A percentile compares a stretch with the other conserved stretches of the same genome.
Evolutionary conservation across 2,888 invertebrate species (phyloP).

Genomic region (Mesorhabditis belari): DNA sequence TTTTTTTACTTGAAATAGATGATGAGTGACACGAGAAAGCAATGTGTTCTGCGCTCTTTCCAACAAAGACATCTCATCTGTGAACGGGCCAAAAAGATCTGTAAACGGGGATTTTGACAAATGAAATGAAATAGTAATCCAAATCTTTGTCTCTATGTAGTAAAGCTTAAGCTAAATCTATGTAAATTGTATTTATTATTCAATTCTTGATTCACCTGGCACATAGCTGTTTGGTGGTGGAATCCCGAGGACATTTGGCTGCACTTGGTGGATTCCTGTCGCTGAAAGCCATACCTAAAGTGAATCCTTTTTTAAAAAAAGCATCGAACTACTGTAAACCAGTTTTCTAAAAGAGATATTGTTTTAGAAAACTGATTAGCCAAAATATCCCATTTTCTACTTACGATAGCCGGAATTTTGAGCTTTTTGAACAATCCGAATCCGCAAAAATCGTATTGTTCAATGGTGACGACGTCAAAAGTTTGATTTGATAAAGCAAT

Average conservation of each 20-base stretch:
- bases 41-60: slow-evolving; percentile 17
- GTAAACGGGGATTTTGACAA: slow-evolving; percentile 4
- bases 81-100: slow-evolving; percentile 44
- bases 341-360: no score
- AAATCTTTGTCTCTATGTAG: no score
- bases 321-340: slow-evolving; percentile 5
- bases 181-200: background rate
- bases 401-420: slow-evolving; percentile 14
- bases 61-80: slow-evolving; percentile 27
- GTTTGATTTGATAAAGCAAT: slow-evolving; percentile 12
- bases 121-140: no score
- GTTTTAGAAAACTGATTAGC: background rate
- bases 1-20: slow-evolving; percentile 7
- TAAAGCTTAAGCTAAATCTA: no score
- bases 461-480: slow-evolving; percentile 41
- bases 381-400: no score
- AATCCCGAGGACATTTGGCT: slow-evolving; percentile 36
- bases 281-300: slow-evolving; percentile 38
- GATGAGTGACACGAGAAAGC: background rate
- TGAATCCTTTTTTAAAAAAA: background rate
- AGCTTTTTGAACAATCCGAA: slow-evolving; percentile 34
- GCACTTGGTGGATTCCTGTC: slow-evolving; percentile 36
- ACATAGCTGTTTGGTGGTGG: slow-evolving; percentile 43
- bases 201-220: slow-evolving; percentile 24
- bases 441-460: slow-evolving; percentile 47